These are phyloP conservation scores for Ceyx erithaca DNA, from an alignment of 2,797 vertebrate species.

Conservation along the genomic window DNA sequence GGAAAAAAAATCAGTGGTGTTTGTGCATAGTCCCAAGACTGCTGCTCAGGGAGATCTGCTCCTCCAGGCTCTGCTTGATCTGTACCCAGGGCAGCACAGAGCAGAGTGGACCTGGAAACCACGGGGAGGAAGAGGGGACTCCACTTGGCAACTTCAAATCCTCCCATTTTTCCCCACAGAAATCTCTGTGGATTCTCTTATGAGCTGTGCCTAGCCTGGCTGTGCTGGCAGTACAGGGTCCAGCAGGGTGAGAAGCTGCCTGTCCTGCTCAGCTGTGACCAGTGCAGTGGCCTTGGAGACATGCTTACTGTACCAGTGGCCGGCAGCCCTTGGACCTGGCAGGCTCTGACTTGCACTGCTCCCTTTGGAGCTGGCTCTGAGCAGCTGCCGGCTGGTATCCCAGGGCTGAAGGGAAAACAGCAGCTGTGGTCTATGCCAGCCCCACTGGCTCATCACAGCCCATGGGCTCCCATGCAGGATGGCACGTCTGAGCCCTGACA, in stretches of 20 bases:
- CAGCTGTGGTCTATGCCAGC: not conserved
- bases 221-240: not conserved
- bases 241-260: not conserved
- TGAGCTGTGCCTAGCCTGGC: not conserved
- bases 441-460: fast-evolving
- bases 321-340: not conserved
- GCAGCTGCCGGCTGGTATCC: not conserved
- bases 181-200: not conserved
- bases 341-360: not conserved
- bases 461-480: fast-evolving
- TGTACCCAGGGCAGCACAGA: not conserved
- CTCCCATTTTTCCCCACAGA: not conserved
- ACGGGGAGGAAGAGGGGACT: not conserved
- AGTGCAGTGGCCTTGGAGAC: not conserved
- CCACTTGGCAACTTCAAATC: not conserved
- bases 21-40: not conserved
- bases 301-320: not conserved
- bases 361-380: not conserved
- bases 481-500: not conserved
- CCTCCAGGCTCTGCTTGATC: fast-evolving
- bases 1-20: not conserved
- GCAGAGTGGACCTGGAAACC: not conserved
- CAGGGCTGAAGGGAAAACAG: not conserved
- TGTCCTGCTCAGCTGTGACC: not conserved
- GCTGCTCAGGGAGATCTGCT: not conserved